Evolutionary conservation across 2,113 vertebrate genomes (phyloP).

Genomic region (Hippolais icterina): DNA sequence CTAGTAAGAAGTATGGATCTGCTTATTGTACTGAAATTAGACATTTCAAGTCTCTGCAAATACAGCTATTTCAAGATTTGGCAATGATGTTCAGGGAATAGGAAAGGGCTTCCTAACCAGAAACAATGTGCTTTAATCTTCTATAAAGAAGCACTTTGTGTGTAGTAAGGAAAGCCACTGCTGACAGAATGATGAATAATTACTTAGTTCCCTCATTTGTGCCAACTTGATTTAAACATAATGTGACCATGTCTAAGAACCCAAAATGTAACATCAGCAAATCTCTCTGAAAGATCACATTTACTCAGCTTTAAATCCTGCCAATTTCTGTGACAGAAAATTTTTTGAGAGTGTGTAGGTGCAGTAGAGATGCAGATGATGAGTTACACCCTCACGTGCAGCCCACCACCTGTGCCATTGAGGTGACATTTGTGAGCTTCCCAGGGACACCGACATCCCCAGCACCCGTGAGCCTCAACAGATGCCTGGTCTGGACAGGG

Average conservation of each 20-base stretch:
- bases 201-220: not conserved
- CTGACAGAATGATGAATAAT: not conserved
- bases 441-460: not conserved
- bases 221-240: not conserved
- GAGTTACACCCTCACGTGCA: not conserved
- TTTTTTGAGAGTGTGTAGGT: not conserved
- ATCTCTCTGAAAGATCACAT: not conserved
- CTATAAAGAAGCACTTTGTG: not conserved
- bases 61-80: not conserved
- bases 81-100: not conserved
- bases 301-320: not conserved
- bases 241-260: not conserved
- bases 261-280: not conserved
- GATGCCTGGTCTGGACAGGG: not conserved
- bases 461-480: rapidly evolving
- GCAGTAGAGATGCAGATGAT: not conserved
- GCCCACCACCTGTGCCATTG: not conserved
- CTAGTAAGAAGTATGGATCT: not conserved
- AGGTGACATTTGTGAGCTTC: not conserved
- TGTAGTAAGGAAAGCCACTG: not conserved
- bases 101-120: not conserved
- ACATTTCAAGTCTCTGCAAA: not conserved
- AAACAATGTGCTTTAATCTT: not conserved
- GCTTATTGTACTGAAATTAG: not conserved
- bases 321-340: not conserved